These are phyloP conservation scores for Ciconia stormi DNA, from an alignment of 2,113 vertebrate genomes.

Conservation along the genomic window DNA sequence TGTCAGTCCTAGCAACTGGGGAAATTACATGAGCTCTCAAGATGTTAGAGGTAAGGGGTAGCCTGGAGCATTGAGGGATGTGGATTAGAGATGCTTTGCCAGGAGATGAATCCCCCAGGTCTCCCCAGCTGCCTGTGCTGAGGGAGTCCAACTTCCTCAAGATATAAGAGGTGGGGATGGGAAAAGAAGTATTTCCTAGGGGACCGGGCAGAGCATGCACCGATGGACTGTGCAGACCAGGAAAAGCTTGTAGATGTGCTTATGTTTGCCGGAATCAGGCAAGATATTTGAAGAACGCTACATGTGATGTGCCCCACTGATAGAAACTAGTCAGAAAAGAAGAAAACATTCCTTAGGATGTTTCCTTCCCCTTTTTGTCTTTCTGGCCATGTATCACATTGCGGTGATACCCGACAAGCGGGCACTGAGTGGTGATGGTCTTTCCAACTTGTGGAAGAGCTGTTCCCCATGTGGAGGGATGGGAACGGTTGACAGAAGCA, in stretches of 20 bases:
- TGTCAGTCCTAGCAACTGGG: constrained; percentile 33
- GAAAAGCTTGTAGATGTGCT: background rate
- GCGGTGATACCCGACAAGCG: background rate
- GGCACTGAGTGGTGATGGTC: background rate
- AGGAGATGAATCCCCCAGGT: background rate
- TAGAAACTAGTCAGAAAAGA: background rate
- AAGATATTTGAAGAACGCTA: background rate
- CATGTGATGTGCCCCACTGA: background rate
- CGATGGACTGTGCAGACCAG: background rate
- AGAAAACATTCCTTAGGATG: background rate
- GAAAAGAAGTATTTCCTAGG: background rate
- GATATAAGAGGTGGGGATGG: background rate
- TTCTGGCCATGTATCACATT: background rate
- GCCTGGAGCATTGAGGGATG: background rate
- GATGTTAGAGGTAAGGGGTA: background rate
- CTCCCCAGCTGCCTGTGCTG: background rate
- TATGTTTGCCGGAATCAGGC: background rate
- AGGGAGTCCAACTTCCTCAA: background rate
- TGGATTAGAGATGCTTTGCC: background rate
- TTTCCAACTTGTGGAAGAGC: background rate
- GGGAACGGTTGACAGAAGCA: background rate
- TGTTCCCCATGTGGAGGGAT: background rate
- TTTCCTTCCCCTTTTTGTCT: background rate
- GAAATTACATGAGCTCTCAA: background rate
- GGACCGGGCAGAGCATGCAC: background rate